Base-by-base conservation (phyloP, 2,113 vertebrate genomes). In the Lathamus discolor region DNA sequence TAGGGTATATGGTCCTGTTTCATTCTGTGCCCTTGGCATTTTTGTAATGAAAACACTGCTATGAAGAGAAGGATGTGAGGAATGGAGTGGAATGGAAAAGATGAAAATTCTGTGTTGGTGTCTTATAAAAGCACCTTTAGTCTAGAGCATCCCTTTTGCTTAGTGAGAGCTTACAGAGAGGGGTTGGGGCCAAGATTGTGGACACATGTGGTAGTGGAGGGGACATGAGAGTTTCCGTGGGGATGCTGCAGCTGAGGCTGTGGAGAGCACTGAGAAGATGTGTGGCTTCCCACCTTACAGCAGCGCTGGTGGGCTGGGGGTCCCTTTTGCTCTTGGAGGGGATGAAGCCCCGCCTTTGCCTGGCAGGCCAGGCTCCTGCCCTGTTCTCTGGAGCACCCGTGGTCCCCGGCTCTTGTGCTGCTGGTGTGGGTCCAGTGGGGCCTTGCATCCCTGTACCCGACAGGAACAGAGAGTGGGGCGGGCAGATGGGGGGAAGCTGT, bases 151-250 rank as follows among this genome's bases (percentile, higher is more conserved):
- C 31, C 2, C 28, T 48, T 63, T 17, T 0, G 0, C 41, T 76
- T 20, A 52, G 67, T 16, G 13, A 17, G 25, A 31, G 13, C 35
- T 28, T 33, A 9, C 6, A 10, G 25, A 23, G 63, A 9, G 27
- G 31, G 48, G 18, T 13, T 18, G 35, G 66, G 13, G 8, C 43
- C 33, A 3, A 27, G 64, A 7, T 11, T 4, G 1, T 1, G 9
- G n/a, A 4, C 0, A 4, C 0, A 2, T 17, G 4, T 6, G 31
- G 51, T 8, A 12, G 27, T 1, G 1, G 33, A 37, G 23, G 33
- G 15, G 14, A 51, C 13, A 7, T 24, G 23, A 12, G 68, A 29
- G 8, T 25, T 33, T 27, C 5, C 5, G n/a, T 1, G 7, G 43
- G 24, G 7, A 10, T 59, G 61, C 62, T 35, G 6, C 5, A 9